Base-by-base conservation (phyloP, 2,888 invertebrate genomes). In the Papilio protenor region DNA sequence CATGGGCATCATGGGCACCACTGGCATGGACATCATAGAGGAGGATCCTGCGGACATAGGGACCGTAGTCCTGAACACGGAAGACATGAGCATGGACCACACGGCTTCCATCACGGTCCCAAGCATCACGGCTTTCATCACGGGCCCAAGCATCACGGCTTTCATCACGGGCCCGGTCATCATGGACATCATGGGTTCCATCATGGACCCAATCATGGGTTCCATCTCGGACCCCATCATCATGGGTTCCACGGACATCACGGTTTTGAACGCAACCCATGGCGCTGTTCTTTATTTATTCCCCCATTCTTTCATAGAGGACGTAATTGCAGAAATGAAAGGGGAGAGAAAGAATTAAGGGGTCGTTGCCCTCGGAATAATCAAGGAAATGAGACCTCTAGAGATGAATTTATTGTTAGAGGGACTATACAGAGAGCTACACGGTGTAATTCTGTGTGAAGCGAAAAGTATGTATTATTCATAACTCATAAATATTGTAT, bases 361-460 rank as follows among this genome's bases (percentile, higher is more conserved):
- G 59, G 69, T 45, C 66, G n/a, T 47, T 76, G 27, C 52, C 52
- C 47, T 59, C 23, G 49, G 11, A 59, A 70, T 33, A 57, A 76
- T 49, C 71, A 57, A 71, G 61, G 16, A 47, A 76, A 76, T 47
- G 61, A 71, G 47, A 57, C 16, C 33, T 47, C 76, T 16, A 59
- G 52, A 61, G 71, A 61, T 45, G 21, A 16, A n/a, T 33, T 71
- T 49, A 33, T 76, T 71, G 70, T 70, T 49, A 76, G 71, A 33
- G 70, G 59, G 49, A 27, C 49, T 61, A 49, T 49, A 33, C 49
- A 72, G 33, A 71, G 71, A 59, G 47, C 47, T 8, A 40, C 71
- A 14, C 76, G 76, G 23, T 76, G 76, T 70, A 61, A 72, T 72
- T 71, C 76, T 16, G 76, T 76, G 27, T 76, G 71, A 76, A n/a